Evolutionary conservation across 35 echinoderm and acorn worm species (phyloP).

Genomic region (Amphiura filiformis): DNA sequence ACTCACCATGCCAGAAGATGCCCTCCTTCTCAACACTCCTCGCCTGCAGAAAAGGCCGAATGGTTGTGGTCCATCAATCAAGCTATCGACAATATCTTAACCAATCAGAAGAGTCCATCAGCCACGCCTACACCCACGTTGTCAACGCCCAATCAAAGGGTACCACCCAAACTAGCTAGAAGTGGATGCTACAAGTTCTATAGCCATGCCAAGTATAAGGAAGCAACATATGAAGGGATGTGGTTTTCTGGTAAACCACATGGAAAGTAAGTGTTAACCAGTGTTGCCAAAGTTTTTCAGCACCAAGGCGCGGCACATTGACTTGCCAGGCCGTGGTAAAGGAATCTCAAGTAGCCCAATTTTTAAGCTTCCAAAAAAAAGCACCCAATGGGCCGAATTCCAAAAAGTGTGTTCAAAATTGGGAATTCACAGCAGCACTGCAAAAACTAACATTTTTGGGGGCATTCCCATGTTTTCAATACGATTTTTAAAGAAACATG

Average conservation of each 20-base stretch:
- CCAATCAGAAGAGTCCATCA: slow-evolving; percentile 44
- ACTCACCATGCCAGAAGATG: slow-evolving; percentile 72
- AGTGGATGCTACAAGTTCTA: slow-evolving; percentile 69
- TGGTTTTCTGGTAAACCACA: slow-evolving; percentile 93
- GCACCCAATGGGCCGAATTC: no score
- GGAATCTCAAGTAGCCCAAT: no score
- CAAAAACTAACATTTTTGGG: no score
- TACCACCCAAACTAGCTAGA: slow-evolving; percentile 75
- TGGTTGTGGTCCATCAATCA: slow-evolving; percentile 96
- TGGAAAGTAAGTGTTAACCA: slow-evolving; percentile 82
- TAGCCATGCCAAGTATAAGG: slow-evolving; percentile 55
- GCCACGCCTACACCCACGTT: not conserved
- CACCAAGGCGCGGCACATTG: no score
- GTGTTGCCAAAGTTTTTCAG: no score
- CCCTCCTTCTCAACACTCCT: slow-evolving; percentile 52
- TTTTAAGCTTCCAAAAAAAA: no score
- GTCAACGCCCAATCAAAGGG: slow-evolving; percentile 35
- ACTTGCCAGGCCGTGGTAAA: no score
- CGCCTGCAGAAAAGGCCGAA: slow-evolving; percentile 80
- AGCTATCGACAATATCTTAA: slow-evolving; percentile 75
- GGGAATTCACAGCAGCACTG: no score
- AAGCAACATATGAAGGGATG: slow-evolving; percentile 80
- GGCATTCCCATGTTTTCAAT: no score
- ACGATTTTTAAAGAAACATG: no score
- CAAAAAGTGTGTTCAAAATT: no score